A percentile compares a stretch with the other conserved stretches of the same genome.
Conservation (phyloP, 2,113 vertebrate species). For the Lepus europaeus region DNA sequence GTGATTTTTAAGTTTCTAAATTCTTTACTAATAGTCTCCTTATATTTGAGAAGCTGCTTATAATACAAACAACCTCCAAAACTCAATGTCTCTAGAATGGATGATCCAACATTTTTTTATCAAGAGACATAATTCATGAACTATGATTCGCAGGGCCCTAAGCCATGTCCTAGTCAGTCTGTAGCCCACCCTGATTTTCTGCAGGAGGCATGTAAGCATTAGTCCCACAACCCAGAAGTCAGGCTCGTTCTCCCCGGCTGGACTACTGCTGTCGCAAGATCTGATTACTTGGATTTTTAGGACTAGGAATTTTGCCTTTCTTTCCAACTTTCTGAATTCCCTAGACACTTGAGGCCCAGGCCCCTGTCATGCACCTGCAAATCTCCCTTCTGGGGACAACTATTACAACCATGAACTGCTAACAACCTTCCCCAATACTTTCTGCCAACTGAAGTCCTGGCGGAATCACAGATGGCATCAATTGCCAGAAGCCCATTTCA, state of each 20-base stretch:
- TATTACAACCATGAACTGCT: background rate
- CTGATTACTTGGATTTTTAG: background rate
- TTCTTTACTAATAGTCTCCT: background rate
- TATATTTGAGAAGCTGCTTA: background rate
- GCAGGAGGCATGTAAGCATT: background rate
- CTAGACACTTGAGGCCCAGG: background rate
- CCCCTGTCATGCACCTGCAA: background rate
- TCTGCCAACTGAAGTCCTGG: background rate
- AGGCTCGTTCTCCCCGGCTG: background rate
- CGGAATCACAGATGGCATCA: background rate
- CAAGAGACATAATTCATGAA: background rate
- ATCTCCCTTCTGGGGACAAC: background rate
- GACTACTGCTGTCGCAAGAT: background rate
- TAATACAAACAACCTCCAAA: background rate
- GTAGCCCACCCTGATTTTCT: background rate
- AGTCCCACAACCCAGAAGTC: background rate
- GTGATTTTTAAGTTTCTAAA: constrained; percentile 11
- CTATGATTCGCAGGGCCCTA: background rate
- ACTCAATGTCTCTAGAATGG: background rate
- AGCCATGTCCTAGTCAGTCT: background rate
- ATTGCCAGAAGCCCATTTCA: background rate
- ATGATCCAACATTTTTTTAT: background rate
- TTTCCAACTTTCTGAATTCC: background rate
- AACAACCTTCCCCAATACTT: background rate
- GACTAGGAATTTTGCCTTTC: background rate